Evolutionary conservation across 2,888 invertebrate species (phyloP).

Genomic region (Amblyjoppa fuscipennis): DNA sequence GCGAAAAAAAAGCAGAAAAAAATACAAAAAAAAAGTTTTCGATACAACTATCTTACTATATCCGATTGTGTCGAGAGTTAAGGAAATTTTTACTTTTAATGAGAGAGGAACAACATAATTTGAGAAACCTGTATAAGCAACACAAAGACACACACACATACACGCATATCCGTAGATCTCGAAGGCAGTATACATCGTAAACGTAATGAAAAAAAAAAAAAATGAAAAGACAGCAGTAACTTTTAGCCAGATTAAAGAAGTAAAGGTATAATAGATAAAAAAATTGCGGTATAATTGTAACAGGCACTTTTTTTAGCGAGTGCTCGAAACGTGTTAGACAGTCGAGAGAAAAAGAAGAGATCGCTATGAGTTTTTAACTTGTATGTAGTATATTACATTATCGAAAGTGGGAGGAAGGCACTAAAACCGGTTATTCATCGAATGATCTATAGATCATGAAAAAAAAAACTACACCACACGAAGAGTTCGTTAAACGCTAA

Average conservation of each 20-base stretch:
- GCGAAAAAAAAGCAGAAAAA: constrained; percentile 9
- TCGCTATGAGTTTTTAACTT: constrained; percentile 12
- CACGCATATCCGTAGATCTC: constrained; percentile 55
- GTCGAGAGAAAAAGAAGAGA: background rate
- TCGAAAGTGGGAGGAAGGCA: constrained; percentile 4
- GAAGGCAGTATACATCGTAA: constrained; percentile 19
- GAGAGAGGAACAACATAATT: background rate
- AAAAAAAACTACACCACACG: constrained; percentile 14
- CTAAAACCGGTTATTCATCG: constrained; percentile 32
- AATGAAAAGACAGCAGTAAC: background rate
- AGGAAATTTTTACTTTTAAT: constrained; percentile 33
- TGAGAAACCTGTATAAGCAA: background rate
- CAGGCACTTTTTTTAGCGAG: constrained; percentile 27
- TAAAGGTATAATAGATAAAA: constrained; percentile 17
- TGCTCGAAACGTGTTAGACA: background rate
- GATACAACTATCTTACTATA: constrained; percentile 5
- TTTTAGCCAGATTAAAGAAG: constrained; percentile 19
- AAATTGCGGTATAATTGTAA: constrained; percentile 30
- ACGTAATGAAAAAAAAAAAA: background rate
- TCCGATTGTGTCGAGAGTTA: constrained; percentile 1
- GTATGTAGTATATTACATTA: constrained; percentile 12
- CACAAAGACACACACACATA: constrained; percentile 1
- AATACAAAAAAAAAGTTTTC: background rate
- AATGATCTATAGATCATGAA: constrained; percentile 22
- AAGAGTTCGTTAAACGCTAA: constrained; percentile 11